These are phyloP conservation scores for Parambassis ranga DNA, from an alignment of 2,797 vertebrate genomes.

Conservation along the genomic window DNA sequence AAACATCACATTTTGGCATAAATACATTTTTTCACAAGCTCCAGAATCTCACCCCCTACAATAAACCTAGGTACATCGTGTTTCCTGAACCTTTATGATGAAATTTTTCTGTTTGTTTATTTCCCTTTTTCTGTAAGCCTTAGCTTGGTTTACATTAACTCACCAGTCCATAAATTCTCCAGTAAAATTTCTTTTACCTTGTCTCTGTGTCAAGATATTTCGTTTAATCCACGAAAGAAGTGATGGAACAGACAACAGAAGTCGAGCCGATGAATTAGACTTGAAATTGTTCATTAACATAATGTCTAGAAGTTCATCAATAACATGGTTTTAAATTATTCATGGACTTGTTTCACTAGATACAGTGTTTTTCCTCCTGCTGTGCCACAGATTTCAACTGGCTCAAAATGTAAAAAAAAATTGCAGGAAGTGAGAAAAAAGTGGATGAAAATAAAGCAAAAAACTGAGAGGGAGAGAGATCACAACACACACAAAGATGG, in stretches of 20 bases:
- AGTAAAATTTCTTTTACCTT: slow-evolving; percentile 63
- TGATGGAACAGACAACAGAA: slow-evolving; percentile 81
- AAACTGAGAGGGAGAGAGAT: slow-evolving; percentile 61
- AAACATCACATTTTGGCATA: too few relatives aligned
- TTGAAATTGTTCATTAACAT: slow-evolving; percentile 91
- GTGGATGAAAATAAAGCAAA: slow-evolving; percentile 67
- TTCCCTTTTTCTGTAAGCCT: too few relatives aligned
- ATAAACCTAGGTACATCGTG: too few relatives aligned
- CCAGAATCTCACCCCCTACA: too few relatives aligned
- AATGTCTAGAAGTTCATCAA: slow-evolving; percentile 90
- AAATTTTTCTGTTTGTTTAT: too few relatives aligned
- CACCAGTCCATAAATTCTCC: neutral
- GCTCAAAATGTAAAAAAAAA: slow-evolving; percentile 61
- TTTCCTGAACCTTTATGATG: too few relatives aligned
- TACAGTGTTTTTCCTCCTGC: slow-evolving; percentile 86
- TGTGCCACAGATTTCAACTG: slow-evolving; percentile 85
- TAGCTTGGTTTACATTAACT: neutral
- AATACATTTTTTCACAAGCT: too few relatives aligned
- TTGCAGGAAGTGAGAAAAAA: slow-evolving; percentile 55
- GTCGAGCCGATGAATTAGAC: slow-evolving; percentile 86
- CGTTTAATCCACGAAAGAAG: too few relatives aligned
- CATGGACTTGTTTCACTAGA: slow-evolving; percentile 90
- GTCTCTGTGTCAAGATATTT: slow-evolving; percentile 71
- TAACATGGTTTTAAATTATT: slow-evolving; percentile 92
- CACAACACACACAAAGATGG: slow-evolving; percentile 77